Evolutionary conservation across 1,140 invertebrate genomes (phyloP), one percentile per base, ranked within the genome.

Genomic region (Heliconius hermathena): DNA sequence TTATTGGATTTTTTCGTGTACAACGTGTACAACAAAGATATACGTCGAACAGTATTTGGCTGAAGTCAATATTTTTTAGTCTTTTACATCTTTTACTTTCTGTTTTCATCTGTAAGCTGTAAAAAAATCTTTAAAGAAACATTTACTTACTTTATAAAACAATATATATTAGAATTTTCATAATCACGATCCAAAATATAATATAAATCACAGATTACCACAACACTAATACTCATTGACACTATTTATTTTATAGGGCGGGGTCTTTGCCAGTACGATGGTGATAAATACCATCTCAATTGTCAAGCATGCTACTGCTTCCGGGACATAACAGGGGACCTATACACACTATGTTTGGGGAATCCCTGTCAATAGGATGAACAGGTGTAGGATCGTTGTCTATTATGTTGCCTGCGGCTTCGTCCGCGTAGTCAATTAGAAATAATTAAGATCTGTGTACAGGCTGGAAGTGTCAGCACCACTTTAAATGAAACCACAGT

Each of bases 221-320:
- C 36, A 1, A 72, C 9, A 2, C 8, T 3, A 38, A n/a, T 60
- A 60, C 52, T 74, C 52, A 74, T 57, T 57, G 49, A 74, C 33
- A 38, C 16, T 18, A 60, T 49, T 54, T 80, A 70, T 75, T 81
- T 78, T 77, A 36, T 81, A 82, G 85, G 82, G 52, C 78, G 80
- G 52, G 84, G 83, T 18, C 71, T 81, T 76, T 88, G 87, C 83
- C 80, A 87, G 82, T 88, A 88, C 76, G 73, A 36, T 11, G 87
- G 87, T 46, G 87, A 88, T 79, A 83, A 82, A 82, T 88, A 87
- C 72, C 84, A 85, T 29, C 83, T 81, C 81, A 79, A 79, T 26
- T 88, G 87, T 57, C 85, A 88, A 77, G 85, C 87, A 2, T 88
- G 87, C 80, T 83, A 75, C 84, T 88, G 87, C 79, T 79, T 83